These are phyloP conservation scores for Lutraria rhynchaena DNA, from an alignment of 1,140 invertebrate genomes.

Conservation along the genomic window DNA sequence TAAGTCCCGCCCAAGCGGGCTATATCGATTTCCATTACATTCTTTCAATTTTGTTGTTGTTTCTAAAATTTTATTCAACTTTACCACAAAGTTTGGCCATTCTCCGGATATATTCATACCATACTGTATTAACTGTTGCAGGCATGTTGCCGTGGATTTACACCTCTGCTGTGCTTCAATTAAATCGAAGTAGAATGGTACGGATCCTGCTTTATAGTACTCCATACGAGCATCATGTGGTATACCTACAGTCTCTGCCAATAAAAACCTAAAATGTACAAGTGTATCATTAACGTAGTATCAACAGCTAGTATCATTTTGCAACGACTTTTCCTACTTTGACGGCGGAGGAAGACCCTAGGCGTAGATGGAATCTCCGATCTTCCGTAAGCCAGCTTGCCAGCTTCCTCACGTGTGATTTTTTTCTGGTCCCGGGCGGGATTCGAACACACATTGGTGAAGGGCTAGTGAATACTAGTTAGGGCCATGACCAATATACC, in stretches of 20 bases:
- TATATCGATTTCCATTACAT: too few relatives aligned
- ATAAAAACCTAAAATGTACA: conserved; percentile 14
- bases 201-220: conserved; percentile 39
- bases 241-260: conserved; percentile 44
- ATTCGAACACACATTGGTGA: too few relatives aligned
- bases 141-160: conserved; percentile 24
- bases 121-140: conserved; percentile 2
- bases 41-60: too few relatives aligned
- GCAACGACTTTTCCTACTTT: neutral
- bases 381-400: neutral
- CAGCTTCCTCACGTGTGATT: neutral
- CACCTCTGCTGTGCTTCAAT: neutral
- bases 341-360: neutral
- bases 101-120: conserved; percentile 6
- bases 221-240: conserved; percentile 16
- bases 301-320: neutral
- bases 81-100: too few relatives aligned
- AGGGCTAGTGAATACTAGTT: too few relatives aligned
- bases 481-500: neutral
- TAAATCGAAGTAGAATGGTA: conserved; percentile 54
- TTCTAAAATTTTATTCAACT: too few relatives aligned
- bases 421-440: neutral
- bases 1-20: too few relatives aligned
- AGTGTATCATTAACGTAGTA: neutral
- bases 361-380: too few relatives aligned